Evolutionary conservation across 2,797 vertebrate species (phyloP).

Genomic region (Rhinichthys osculus): DNA sequence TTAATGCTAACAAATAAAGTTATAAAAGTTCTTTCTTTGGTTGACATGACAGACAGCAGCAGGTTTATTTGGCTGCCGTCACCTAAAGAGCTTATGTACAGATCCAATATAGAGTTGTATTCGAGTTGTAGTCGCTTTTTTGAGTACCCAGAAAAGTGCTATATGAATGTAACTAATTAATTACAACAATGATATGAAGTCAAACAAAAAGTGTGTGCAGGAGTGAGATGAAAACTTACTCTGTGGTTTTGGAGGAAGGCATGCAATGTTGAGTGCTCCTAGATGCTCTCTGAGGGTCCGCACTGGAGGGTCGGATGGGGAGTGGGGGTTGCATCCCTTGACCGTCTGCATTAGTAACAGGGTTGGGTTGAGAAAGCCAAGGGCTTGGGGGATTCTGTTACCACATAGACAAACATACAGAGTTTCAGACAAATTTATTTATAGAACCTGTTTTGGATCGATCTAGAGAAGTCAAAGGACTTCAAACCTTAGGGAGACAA

Average conservation of each 20-base stretch:
- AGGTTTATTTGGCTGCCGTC: too few species aligned
- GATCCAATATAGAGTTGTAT: too few species aligned
- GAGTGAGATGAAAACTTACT: slow-evolving; percentile 79
- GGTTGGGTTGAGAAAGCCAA: slow-evolving; percentile 90
- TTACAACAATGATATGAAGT: slow-evolving; percentile 1
- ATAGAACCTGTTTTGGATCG: neutral
- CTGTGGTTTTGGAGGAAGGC: slow-evolving; percentile 85
- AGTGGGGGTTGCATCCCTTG: slow-evolving; percentile 90
- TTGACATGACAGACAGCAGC: too few species aligned
- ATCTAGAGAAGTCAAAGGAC: neutral
- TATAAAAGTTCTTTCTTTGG: too few species aligned
- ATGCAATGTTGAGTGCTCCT: slow-evolving; percentile 89
- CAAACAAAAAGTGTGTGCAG: neutral
- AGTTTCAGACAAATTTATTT: neutral
- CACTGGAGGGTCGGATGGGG: slow-evolving; percentile 92
- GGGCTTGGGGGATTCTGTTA: slow-evolving; percentile 90
- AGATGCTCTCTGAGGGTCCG: slow-evolving; percentile 88
- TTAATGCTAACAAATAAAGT: too few species aligned
- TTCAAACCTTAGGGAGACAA: neutral
- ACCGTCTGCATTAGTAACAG: slow-evolving; percentile 84
- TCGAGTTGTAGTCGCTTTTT: too few species aligned
- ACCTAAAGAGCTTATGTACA: too few species aligned
- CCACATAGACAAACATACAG: slow-evolving; percentile 30
- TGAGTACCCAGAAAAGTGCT: too few species aligned
- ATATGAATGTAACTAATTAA: too few species aligned